These are phyloP conservation scores for Fragum fragum DNA, from an alignment of 2,888 invertebrate species.

Conservation along the genomic window DNA sequence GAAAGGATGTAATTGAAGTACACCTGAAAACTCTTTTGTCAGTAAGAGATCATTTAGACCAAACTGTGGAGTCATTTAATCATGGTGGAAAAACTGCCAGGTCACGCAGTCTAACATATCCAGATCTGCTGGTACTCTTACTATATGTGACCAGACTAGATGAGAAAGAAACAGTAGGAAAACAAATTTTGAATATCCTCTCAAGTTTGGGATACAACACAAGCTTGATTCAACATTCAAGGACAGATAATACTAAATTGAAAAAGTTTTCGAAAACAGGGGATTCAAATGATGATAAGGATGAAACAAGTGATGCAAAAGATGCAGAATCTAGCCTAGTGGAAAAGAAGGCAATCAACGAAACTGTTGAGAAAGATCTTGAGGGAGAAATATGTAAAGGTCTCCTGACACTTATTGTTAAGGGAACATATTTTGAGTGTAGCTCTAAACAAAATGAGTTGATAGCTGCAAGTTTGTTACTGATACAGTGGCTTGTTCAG, in stretches of 20 bases:
- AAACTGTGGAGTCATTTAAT: conserved; percentile 11
- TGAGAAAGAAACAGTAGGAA: background rate
- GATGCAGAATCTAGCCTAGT: background rate
- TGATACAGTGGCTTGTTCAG: background rate
- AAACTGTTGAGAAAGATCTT: background rate
- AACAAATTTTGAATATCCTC: conserved; percentile 15
- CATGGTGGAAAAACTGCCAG: conserved; percentile 5
- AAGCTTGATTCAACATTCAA: background rate
- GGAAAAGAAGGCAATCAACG: background rate
- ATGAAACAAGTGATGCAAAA: background rate
- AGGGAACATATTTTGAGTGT: background rate
- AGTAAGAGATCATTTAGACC: conserved; percentile 47
- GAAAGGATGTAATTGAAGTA: conserved; percentile 12
- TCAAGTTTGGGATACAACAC: background rate
- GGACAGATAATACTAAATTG: background rate
- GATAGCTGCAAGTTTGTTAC: conserved; percentile 4
- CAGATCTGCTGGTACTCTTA: conserved; percentile 51
- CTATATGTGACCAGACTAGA: conserved; percentile 11
- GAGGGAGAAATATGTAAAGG: background rate
- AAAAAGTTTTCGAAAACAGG: background rate
- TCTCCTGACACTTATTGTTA: conserved; percentile 2
- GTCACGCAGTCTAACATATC: conserved; percentile 35
- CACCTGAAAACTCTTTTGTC: conserved; percentile 53
- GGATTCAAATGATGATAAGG: background rate
- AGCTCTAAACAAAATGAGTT: background rate